Evolutionary conservation across 2,888 invertebrate genomes (phyloP).

Genomic region (Apocheima hispidaria): DNA sequence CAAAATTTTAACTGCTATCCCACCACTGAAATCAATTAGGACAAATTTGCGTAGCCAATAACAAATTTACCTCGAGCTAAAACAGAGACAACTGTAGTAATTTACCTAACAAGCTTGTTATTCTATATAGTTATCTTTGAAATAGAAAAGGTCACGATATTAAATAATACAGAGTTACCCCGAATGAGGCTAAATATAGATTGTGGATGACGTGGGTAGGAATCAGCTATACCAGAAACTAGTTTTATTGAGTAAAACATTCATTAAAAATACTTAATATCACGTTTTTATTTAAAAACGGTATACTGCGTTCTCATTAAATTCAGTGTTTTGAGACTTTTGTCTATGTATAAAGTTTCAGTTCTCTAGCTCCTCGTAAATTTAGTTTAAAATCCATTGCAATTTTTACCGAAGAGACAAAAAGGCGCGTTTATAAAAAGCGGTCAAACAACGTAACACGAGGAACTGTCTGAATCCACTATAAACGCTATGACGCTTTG

Average conservation of each 20-base stretch:
- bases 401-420: too few relatives aligned
- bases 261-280: too few relatives aligned
- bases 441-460: not conserved
- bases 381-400: too few relatives aligned
- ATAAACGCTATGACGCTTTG: not conserved
- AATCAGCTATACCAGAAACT: not conserved
- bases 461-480: not conserved
- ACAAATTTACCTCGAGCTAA: slow-evolving; percentile 2
- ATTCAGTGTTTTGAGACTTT: too few relatives aligned
- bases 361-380: too few relatives aligned
- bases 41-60: not conserved
- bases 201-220: not conserved
- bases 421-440: too few relatives aligned
- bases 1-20: not conserved
- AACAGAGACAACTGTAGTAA: slow-evolving; percentile 16
- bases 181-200: slow-evolving; percentile 8
- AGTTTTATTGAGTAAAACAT: too few relatives aligned
- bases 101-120: slow-evolving; percentile 15
- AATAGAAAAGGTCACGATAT: slow-evolving; percentile 7
- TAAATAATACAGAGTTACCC: slow-evolving; percentile 1
- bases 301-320: too few relatives aligned
- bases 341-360: too few relatives aligned
- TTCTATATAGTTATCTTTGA: not conserved
- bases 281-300: too few relatives aligned
- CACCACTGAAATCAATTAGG: not conserved